Conservation (phyloP, 2,113 vertebrate genomes). For the Halcyon senegalensis region DNA sequence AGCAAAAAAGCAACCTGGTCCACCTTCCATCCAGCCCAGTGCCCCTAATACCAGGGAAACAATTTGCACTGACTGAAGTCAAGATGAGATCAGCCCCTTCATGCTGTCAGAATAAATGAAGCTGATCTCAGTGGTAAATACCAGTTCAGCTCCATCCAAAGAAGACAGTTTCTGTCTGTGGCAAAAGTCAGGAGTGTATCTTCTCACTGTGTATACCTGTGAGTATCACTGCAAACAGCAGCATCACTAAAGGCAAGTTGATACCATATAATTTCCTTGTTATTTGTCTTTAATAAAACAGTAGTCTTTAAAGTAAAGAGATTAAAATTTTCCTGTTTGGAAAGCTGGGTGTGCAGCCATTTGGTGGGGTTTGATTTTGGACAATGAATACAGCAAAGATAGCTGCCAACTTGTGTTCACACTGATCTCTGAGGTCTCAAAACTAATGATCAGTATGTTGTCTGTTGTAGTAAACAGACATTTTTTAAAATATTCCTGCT, state of each 20-base stretch:
- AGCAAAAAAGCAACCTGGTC: background rate
- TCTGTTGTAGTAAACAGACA: constrained; percentile 46
- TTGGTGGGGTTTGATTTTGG: background rate
- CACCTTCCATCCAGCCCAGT: background rate
- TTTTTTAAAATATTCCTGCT: constrained; percentile 33
- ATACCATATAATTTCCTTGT: background rate
- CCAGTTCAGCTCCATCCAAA: background rate
- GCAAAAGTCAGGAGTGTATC: background rate
- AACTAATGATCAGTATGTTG: constrained; percentile 20
- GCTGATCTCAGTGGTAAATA: background rate
- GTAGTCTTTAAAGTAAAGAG: background rate
- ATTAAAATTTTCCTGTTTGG: background rate
- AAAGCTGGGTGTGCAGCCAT: background rate
- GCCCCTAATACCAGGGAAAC: background rate
- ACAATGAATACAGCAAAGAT: background rate
- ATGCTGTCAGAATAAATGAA: background rate
- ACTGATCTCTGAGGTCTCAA: background rate
- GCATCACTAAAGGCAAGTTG: background rate
- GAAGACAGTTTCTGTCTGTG: background rate
- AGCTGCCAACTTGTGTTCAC: background rate
- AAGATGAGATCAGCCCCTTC: background rate
- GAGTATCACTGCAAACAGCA: background rate
- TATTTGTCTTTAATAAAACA: background rate
- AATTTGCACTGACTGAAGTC: background rate
- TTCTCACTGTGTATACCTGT: background rate